phyloP scores from a whole-genome alignment of 2,113 vertebrate genomes.

The Caranx ignobilis region DNA sequence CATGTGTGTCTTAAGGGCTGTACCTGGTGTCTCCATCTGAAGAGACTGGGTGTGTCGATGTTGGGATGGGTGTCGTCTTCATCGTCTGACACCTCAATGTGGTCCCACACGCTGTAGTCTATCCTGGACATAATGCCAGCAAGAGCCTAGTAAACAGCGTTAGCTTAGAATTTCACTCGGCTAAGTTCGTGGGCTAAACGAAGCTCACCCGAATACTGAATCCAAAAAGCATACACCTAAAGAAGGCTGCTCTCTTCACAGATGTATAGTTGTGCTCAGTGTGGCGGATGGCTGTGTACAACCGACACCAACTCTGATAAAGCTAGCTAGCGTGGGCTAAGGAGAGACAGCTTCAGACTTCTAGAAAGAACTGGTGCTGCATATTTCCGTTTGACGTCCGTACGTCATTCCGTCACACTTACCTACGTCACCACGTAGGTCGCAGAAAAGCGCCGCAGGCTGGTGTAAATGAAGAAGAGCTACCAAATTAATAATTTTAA shows the following conservation, averaged over 20 bases:
- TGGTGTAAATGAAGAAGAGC: no score
- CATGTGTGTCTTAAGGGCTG: not conserved
- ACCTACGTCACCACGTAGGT: not conserved
- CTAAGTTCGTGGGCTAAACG: conserved; percentile 42
- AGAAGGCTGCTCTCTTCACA: not conserved
- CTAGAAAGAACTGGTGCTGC: conserved; percentile 71
- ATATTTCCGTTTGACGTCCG: conserved; percentile 68
- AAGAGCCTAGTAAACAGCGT: conserved; percentile 41
- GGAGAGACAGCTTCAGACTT: conserved; percentile 53
- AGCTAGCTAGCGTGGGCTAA: conserved; percentile 3
- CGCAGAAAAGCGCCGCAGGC: not conserved
- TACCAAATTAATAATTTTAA: no score
- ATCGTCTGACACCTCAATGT: conserved; percentile 97
- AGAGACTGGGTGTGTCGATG: conserved; percentile 96
- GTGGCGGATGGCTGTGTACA: not conserved
- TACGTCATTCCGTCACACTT: not conserved
- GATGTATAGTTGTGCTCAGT: not conserved
- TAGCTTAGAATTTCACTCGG: conserved; percentile 51
- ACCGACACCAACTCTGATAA: not conserved
- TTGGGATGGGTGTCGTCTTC: conserved; percentile 97
- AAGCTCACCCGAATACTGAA: not conserved
- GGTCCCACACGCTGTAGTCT: conserved; percentile 98
- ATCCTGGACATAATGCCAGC: conserved; percentile 81
- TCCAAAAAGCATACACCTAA: not conserved
- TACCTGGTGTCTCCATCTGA: conserved; percentile 97